Percentiles rank a stretch among this genome's conserved stretches.
Evolutionary conservation across 2,113 vertebrate genomes (phyloP).

Genomic region (Suncus etruscus): DNA sequence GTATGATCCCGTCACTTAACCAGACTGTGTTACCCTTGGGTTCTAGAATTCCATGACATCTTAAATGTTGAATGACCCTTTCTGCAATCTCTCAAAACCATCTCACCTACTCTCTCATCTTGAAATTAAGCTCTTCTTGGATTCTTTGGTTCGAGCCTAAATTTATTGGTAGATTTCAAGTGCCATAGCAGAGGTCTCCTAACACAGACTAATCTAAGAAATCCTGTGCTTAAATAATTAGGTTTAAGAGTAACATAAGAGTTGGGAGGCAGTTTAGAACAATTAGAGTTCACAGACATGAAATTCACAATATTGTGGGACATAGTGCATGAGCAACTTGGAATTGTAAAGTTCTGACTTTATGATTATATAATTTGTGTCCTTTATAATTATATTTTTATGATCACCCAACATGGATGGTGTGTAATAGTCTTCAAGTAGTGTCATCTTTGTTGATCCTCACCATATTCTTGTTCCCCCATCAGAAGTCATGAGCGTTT

Average conservation of each 20-base stretch:
- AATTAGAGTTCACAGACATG: neutral
- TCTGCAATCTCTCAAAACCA: neutral
- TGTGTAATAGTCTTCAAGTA: neutral
- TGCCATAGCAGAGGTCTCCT: neutral
- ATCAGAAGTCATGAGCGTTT: neutral
- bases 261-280: neutral
- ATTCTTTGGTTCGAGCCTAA: neutral
- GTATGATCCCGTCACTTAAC: neutral
- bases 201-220: neutral
- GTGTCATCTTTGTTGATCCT: neutral
- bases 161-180: neutral
- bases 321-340: neutral
- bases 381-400: no score
- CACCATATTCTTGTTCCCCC: neutral
- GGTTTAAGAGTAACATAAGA: neutral
- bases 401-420: no score
- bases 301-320: neutral
- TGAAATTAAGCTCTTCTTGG: constrained; percentile 40
- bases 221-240: neutral
- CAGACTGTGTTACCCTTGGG: neutral
- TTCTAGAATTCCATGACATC: neutral
- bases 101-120: neutral
- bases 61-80: neutral
- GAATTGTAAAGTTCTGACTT: constrained; percentile 2
- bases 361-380: no score